Evolutionary conservation across 2,888 invertebrate genomes (phyloP), one percentile per base, ranked within the genome.

Genomic region (Balanococcus diminutus): DNA sequence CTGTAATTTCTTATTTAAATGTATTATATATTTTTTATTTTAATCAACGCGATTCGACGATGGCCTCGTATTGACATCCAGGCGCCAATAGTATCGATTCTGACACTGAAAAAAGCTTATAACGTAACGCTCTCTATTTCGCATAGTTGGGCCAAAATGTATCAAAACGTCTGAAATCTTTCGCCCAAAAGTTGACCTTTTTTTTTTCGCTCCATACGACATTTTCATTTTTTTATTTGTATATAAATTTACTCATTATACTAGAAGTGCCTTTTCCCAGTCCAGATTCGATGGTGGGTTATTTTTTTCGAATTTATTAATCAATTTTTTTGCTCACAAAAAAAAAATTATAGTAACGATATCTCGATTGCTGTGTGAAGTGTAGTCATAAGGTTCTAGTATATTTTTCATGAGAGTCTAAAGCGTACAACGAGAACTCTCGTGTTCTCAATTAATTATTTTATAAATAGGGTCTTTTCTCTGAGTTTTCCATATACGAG

Each of bases 1-100:
- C 6, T 11, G 22, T 67, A 22, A n/a, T 19, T 61, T 72, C n/a
- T 79, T 9, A 36, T 79, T 36, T 36, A 79, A 79, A 79, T 79
- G n/a, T n/a, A 67, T 8, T 11, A 9, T n/a, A 9, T n/a, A 36
- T 79, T 36, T 56, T n/a, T 11, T 19, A 79, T 79, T 79, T 32
- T 36, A 79, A 79, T 79, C 75, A 79, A 79, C 75, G 5, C 6
- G n/a, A 79, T 19, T 67, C 28, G 14, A 36, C 6, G 1, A 2
- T 11, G 19, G 32, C 36, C 28, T 36, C 16, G 4, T 79, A 79
- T 79, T 79, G 75, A 79, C 75, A 36, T 56, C 83, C 61, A 83
- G 83, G 83, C 83, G 83, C 83, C 83, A 16, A 28, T 83, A 61
- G 32, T 83, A 83, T 83, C 28, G 83, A 83, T 83, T 83, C 32